These are phyloP conservation scores for Pollenia angustigena DNA, from an alignment of 2,888 invertebrate species.

Conservation along the genomic window DNA sequence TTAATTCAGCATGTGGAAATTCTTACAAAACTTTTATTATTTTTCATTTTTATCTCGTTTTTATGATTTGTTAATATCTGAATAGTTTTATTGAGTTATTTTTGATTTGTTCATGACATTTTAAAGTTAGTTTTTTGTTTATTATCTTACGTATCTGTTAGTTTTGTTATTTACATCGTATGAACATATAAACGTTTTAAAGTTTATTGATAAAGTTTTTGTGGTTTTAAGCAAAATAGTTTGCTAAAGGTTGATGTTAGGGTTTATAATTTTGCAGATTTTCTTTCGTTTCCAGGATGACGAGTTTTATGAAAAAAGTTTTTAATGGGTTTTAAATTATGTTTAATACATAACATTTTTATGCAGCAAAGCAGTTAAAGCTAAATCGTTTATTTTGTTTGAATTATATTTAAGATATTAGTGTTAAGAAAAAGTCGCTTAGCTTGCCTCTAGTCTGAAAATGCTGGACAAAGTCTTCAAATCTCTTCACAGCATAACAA, in stretches of 20 bases:
- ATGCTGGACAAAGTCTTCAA: no score
- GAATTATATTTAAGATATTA: no score
- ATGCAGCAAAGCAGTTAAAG: no score
- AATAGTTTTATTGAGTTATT: constrained; percentile 35
- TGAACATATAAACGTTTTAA: constrained; percentile 4
- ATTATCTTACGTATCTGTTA: neutral
- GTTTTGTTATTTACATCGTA: constrained; percentile 29
- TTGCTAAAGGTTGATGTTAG: constrained; percentile 41
- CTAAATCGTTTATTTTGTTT: no score
- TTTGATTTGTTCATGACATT: constrained; percentile 46
- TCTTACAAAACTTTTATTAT: constrained; percentile 6
- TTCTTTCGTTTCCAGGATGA: no score
- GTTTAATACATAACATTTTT: no score
- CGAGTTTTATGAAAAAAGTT: no score
- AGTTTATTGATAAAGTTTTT: constrained; percentile 62
- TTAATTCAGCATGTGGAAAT: neutral
- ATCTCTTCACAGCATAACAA: no score
- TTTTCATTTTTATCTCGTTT: neutral
- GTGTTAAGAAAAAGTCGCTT: no score
- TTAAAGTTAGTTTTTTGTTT: constrained; percentile 20
- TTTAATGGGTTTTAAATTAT: no score
- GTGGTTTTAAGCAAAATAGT: constrained; percentile 45
- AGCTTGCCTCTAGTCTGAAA: no score
- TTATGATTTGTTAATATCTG: constrained; percentile 32
- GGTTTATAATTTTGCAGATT: no score